Base-by-base conservation (phyloP, 1,140 invertebrate genomes). In the Drosophila parabipectinata region DNA sequence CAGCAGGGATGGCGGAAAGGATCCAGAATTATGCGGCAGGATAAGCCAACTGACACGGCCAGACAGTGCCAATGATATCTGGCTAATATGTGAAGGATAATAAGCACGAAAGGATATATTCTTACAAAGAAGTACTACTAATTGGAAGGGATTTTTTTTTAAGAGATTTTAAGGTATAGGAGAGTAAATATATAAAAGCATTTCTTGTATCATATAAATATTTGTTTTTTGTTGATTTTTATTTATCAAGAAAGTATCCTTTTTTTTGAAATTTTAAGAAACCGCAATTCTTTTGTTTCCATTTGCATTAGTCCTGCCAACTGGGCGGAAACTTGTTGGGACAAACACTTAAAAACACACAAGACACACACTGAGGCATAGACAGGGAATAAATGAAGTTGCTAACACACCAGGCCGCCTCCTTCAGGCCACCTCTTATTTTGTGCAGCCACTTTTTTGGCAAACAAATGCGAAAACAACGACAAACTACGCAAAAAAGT, bases 401-500 rank as follows among this genome's bases (percentile, higher is more conserved):
- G 52, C 73, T 54, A 77, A 44, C 66, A 64, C 60, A 77, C 41
- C 66, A 64, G 52, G 57, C 24, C 63, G 54, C 5, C n/a, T 10
- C 15, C 37, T 44, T 0, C 21, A 21, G 21, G 21, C 21, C 21
- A 59, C 5, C n/a, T 9, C 15, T 30, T 44, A 14, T n/a, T 51
- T 18, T 54, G 18, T 37, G 37, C 34, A 52, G 47, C 32, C 41
- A 67, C 53, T 58, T 66, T 54, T 68, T 76, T 59, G 72, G 72
- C 72, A 76, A 76, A 57, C 74, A 77, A 68, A 85, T 85, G 81
- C 41, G 60, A 79, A 73, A 80, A 81, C 74, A 87, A 81, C 81
- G 74, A 81, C 68, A 72, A 87, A 75, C 74, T 87, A 78, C 82
- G 82, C 82, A 81, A 87, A 87, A 85, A 85, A 82, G 80, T 79